These are phyloP conservation scores for Drosophila fungiperda DNA, from an alignment of 2,888 invertebrate species.

Conservation along the genomic window DNA sequence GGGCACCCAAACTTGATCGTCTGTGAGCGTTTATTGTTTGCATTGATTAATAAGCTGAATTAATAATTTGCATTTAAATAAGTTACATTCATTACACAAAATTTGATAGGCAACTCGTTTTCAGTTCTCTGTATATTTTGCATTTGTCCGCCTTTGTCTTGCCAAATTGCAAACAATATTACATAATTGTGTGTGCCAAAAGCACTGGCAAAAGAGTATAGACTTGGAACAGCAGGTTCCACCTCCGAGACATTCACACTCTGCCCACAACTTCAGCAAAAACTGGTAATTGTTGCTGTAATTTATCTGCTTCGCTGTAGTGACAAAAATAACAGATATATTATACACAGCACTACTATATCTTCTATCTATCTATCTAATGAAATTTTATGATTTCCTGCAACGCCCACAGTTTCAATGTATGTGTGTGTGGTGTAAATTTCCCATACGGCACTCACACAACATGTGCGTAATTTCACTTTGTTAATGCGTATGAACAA, in stretches of 20 bases:
- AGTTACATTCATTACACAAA: conserved; percentile 49
- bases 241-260: conserved; percentile 67
- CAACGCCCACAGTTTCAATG: conserved; percentile 49
- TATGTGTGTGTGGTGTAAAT: conserved; percentile 34
- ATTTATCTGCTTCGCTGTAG: conserved; percentile 48
- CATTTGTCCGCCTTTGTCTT: conserved; percentile 36
- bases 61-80: conserved; percentile 52
- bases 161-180: conserved; percentile 54
- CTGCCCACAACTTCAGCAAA: conserved; percentile 63
- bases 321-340: conserved; percentile 61
- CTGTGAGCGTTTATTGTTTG: conserved; percentile 38
- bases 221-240: conserved; percentile 39
- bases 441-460: conserved; percentile 42
- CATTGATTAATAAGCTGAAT: conserved; percentile 67
- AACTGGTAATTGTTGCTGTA: conserved; percentile 63
- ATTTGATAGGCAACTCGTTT: conserved; percentile 41
- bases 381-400: conserved; percentile 78
- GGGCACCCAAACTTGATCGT: conserved; percentile 60
- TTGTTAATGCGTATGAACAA: conserved; percentile 63
- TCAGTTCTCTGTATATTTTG: conserved; percentile 38
- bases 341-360: conserved; percentile 42
- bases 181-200: conserved; percentile 57
- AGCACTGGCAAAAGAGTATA: conserved; percentile 10
- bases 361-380: conserved; percentile 77
- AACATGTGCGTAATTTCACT: conserved; percentile 63